Conservation (phyloP, 1,140 invertebrate genomes). For the Protaetia brevitarsis region DNA sequence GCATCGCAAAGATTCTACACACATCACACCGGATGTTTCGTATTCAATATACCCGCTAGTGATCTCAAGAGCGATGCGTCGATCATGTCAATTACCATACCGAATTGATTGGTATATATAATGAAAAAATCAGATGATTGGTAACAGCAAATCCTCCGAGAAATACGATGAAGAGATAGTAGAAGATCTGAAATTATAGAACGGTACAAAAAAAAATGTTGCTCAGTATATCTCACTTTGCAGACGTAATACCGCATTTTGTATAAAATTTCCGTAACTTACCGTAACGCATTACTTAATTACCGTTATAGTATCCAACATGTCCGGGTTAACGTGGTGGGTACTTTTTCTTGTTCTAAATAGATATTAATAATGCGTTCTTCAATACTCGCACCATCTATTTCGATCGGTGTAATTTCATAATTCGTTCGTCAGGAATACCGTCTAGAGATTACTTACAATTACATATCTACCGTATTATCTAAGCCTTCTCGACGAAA, state of each 20-base stretch:
- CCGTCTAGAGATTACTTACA: too few species aligned
- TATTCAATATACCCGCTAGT: neutral
- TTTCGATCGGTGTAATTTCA: neutral
- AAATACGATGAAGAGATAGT: too few species aligned
- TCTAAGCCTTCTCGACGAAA: too few species aligned
- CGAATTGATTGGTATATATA: neutral
- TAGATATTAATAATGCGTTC: neutral
- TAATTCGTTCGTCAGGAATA: neutral
- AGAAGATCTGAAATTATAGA: too few species aligned
- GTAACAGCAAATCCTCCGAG: too few species aligned
- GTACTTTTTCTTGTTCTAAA: too few species aligned
- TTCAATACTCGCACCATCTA: neutral
- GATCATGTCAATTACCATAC: conserved; percentile 14
- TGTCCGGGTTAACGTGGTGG: neutral
- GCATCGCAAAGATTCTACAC: neutral
- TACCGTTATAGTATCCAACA: neutral
- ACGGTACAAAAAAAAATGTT: too few species aligned
- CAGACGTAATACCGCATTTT: neutral
- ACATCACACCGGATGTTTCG: neutral
- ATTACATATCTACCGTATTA: too few species aligned
- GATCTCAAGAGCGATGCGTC: neutral
- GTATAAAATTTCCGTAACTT: neutral
- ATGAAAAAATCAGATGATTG: too few species aligned
- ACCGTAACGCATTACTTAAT: neutral
- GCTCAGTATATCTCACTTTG: too few species aligned